A percentile compares a stretch with the other conserved stretches of the same genome.
Evolutionary conservation across 2,797 vertebrate species (phyloP).

Genomic region (Falco rusticolus): DNA sequence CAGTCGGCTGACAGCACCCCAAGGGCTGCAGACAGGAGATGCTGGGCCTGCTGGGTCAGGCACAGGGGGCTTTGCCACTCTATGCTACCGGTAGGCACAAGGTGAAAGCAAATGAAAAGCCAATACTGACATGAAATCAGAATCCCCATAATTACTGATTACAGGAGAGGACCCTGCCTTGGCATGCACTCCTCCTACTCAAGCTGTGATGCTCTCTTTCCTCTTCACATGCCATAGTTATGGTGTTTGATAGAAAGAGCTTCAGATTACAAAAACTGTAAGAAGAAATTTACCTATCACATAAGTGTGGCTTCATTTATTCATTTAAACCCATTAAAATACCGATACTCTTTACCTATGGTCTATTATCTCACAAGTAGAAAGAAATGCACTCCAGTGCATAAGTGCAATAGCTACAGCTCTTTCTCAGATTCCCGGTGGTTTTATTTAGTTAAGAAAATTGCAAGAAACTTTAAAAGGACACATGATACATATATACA

Average conservation of each 20-base stretch:
- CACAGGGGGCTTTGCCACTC: neutral
- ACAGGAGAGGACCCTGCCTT: neutral
- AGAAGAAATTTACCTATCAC: neutral
- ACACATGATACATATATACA: neutral
- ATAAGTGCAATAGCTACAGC: neutral
- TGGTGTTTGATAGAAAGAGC: neutral
- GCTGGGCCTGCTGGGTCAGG: no score
- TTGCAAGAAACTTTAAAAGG: neutral
- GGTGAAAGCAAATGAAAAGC: neutral
- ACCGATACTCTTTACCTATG: neutral
- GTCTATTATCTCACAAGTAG: neutral
- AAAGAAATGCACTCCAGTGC: neutral
- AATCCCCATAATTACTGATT: neutral
- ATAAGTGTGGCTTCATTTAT: neutral
- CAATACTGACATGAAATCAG: neutral
- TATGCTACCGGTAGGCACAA: neutral
- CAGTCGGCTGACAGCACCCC: no score
- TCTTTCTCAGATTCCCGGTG: neutral
- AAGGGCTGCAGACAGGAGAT: neutral
- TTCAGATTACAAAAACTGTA: neutral
- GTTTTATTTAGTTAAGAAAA: neutral
- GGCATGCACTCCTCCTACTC: neutral
- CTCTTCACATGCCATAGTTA: accelerated
- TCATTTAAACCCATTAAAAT: neutral
- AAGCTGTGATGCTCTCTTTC: accelerated